Evolutionary conservation across 2,888 invertebrate genomes (phyloP), one percentile per base, ranked within the genome.

Genomic region (Callimorpha dominula): DNA sequence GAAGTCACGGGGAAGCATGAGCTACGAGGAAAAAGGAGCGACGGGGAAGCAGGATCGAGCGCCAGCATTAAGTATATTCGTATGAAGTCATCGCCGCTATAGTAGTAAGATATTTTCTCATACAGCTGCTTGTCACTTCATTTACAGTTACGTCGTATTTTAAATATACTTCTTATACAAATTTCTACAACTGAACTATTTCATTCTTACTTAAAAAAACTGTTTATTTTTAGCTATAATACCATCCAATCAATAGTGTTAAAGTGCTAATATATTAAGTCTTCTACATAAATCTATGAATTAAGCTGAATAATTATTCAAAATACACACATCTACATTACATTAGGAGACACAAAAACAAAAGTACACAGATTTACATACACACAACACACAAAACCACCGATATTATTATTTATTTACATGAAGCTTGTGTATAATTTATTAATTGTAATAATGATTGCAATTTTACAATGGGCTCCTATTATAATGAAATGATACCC

Each of bases 311-410:
- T 31, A 31, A 68, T 60, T 68, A 68, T 15, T 68, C 60, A 63
- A 69, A 63, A 69, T 42, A 69, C 62, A 63, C 68, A 60, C 57
- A 40, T 57, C 11, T 60, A 60, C 4, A 31, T 7, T 17, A 68
- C 14, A 50, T 60, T 68, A 60, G 14, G 11, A 68, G 46, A 68
- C 68, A 68, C 31, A 60, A 60, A n/a, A 11, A 31, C n/a, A n/a
- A 50, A 68, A 7, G 20, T 57, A 57, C 20, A 68, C 15, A 57
- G 14, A 42, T 64, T 64, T 42, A 64, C 40, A 67, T 52, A 67
- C 52, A 67, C 17, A 42, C 49, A 62, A 68, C 50, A 63, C 63
- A 63, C 49, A 63, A 63, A 62, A 63, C 49, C 69, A 63, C 62
- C 40, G 42, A n/a, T 31, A 62, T 42, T 14, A 66, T 54, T 65